These are phyloP conservation scores for Tortrix viridana DNA, from an alignment of 2,888 invertebrate species.

Conservation along the genomic window DNA sequence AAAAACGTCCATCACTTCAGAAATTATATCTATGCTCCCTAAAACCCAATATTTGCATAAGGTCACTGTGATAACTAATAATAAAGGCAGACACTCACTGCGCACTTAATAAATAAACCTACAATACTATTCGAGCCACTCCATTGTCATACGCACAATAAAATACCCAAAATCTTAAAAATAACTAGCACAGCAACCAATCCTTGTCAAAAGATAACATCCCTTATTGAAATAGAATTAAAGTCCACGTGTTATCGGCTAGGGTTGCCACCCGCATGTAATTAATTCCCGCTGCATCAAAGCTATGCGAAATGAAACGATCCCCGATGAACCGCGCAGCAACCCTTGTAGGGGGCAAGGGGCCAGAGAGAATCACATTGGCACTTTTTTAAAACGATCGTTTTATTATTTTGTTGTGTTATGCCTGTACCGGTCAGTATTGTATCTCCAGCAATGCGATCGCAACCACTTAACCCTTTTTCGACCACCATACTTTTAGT, in stretches of 20 bases:
- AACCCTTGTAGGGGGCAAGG: slow-evolving; percentile 18
- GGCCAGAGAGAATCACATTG: slow-evolving; percentile 4
- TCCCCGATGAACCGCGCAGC: slow-evolving; percentile 17
- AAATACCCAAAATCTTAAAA: slow-evolving; percentile 20
- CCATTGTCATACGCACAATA: slow-evolving; percentile 9
- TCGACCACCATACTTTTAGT: too few relatives aligned
- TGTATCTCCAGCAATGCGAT: too few relatives aligned
- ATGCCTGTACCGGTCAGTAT: too few relatives aligned
- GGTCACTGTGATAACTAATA: too few relatives aligned
- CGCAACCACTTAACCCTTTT: too few relatives aligned
- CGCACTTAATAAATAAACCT: too few relatives aligned
- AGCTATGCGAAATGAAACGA: slow-evolving; percentile 30
- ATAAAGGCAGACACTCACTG: too few relatives aligned
- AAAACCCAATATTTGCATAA: too few relatives aligned
- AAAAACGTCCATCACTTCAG: too few relatives aligned
- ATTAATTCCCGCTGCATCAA: slow-evolving; percentile 32
- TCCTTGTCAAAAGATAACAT: neutral
- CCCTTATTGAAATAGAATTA: neutral
- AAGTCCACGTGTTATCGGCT: neutral
- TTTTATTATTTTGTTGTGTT: neutral
- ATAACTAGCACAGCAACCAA: neutral
- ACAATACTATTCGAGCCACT: slow-evolving; percentile 3
- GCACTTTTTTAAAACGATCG: slow-evolving; percentile 4
- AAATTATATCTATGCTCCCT: too few relatives aligned
- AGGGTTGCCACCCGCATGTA: slow-evolving; percentile 18